Percentiles rank a stretch among this genome's conserved stretches.
Conservation (phyloP, 2,888 invertebrate genomes). For the Camptogramma bilineatum region DNA sequence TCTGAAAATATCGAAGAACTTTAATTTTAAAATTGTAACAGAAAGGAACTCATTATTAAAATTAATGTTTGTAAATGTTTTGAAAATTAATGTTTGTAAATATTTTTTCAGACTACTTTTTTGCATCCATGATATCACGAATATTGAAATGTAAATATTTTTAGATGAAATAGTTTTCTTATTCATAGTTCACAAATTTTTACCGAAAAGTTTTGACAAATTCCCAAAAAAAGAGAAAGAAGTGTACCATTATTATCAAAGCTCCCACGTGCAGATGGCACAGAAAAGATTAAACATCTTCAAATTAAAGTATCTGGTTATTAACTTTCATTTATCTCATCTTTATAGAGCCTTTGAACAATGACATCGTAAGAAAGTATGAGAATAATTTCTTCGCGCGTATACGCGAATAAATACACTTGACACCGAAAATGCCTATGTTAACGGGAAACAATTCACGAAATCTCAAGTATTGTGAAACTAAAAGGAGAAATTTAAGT, state of each 20-base stretch:
- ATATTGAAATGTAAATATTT: no score
- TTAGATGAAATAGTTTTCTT: no score
- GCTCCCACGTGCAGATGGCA: conserved; percentile 38
- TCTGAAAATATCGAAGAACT: neutral
- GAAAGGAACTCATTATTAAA: neutral
- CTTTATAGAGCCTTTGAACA: conserved; percentile 33
- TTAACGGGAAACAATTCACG: conserved; percentile 33
- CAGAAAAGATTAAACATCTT: conserved; percentile 37
- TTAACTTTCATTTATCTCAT: conserved; percentile 47
- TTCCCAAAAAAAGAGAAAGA: neutral
- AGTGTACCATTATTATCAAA: conserved; percentile 17
- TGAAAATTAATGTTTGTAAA: neutral
- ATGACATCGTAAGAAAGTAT: conserved; percentile 45
- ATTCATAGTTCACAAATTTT: no score
- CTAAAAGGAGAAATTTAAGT: conserved; percentile 2
- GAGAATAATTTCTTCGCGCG: conserved; percentile 38
- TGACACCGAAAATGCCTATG: conserved; percentile 35
- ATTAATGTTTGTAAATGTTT: neutral
- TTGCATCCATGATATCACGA: no score
- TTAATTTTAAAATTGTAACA: neutral
- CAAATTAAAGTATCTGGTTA: conserved; percentile 36
- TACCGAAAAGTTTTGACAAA: neutral
- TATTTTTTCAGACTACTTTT: no score
- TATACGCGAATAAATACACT: conserved; percentile 37
- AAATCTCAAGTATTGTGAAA: conserved; percentile 7